Conservation (phyloP, 1,140 invertebrate genomes). For the Magallana ariakensis region DNA sequence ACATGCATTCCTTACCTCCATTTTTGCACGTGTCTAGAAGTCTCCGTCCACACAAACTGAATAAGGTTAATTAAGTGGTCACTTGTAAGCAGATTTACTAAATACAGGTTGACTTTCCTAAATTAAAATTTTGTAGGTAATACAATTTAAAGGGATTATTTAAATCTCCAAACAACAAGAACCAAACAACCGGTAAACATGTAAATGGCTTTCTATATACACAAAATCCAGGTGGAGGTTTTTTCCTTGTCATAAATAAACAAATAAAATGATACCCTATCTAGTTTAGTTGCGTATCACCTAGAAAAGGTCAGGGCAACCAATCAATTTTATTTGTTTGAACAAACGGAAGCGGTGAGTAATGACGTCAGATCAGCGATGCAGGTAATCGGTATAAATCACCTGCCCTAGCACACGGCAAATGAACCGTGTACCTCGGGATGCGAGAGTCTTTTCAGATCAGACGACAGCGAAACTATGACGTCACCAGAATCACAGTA, state of each 20-base stretch:
- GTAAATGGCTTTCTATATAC: no score
- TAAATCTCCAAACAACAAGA: conserved; percentile 8
- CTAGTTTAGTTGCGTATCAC: background rate
- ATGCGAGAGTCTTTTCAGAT: no score
- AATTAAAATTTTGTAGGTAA: background rate
- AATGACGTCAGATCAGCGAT: conserved; percentile 3
- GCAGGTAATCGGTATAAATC: background rate
- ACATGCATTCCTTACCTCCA: background rate
- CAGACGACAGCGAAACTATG: no score
- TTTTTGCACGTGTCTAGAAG: background rate
- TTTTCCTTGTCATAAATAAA: background rate
- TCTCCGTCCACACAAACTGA: background rate
- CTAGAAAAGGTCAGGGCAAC: background rate
- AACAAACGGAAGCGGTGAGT: background rate
- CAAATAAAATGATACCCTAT: background rate
- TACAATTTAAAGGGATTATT: background rate
- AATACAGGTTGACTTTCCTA: conserved; percentile 5
- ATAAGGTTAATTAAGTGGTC: conserved; percentile 4
- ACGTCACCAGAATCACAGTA: no score
- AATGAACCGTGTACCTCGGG: no score
- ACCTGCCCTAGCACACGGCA: no score
- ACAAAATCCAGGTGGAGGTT: no score
- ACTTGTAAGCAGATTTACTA: background rate
- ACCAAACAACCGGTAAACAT: background rate
- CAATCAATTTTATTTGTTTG: conserved; percentile 13